Base-by-base conservation (phyloP, 2,888 invertebrate genomes). In the Andrena dorsata region DNA sequence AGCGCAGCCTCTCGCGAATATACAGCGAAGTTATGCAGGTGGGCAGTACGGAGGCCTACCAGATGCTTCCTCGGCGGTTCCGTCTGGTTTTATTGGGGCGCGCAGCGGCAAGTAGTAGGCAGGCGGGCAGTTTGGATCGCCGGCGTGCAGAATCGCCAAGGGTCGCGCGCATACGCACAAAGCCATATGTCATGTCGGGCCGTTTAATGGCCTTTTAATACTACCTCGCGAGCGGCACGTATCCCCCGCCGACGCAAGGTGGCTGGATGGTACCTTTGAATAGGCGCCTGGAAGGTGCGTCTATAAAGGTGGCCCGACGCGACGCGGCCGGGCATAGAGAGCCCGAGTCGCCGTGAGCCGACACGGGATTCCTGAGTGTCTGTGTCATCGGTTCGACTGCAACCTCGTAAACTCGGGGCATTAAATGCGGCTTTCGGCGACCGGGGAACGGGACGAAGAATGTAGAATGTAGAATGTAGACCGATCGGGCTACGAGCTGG, bases 191-290 rank as follows among this genome's bases (percentile, higher is more conserved):
- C 91, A 91, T 90, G 90, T 90, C 91, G 86, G 74, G 82, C 84
- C 87, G 84, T 90, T 91, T 91, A 91, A 91, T 91, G 89, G 91
- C 84, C 91, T 90, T 91, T 91, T 91, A 91, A 91, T 91, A 91
- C 88, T 82, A 88, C 84, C 90, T 91, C 88, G 82, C 87, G 90
- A 89, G 83, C 76, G 68, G 82, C 76, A 80, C 84, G 75, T 75
- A 82, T 80, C 66, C 82, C 88, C 71, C 80, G 77, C 80, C 81
- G 56, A 56, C 88, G 77, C 86, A 49, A 86, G 72, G 64, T 75
- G 79, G 41, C 60, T 68, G 68, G 73, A 74, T 74, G 73, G 73
- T 78, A 69, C 76, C 88, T 88, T 86, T 88, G 86, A 88, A 88
- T 84, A 86, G 79, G 83, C 80, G 83, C 64, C 85, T 80, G 71